Evolutionary conservation across 2,113 vertebrate genomes (phyloP).

Genomic region (Calypte anna): DNA sequence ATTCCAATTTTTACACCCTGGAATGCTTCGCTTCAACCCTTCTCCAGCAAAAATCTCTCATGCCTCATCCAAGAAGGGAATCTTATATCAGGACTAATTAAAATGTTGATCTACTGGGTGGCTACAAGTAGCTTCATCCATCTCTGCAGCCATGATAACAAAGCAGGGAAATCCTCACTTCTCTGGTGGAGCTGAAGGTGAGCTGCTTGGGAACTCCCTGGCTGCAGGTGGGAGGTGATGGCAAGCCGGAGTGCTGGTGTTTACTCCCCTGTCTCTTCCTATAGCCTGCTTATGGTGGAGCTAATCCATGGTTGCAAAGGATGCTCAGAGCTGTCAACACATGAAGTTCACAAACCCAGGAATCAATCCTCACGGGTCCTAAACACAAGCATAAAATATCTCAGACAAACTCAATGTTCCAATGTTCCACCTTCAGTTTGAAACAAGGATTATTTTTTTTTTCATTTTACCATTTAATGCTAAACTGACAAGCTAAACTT

Average conservation of each 20-base stretch:
- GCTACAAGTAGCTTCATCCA: not conserved
- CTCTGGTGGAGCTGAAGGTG: not conserved
- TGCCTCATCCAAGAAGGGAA: not conserved
- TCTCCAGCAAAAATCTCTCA: not conserved
- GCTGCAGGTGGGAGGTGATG: not conserved
- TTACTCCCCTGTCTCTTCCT: not conserved
- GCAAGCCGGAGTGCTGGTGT: not conserved
- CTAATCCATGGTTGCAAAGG: not conserved
- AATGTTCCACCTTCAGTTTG: not conserved
- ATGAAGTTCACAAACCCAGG: not conserved
- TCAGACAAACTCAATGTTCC: not conserved
- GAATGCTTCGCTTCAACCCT: not conserved
- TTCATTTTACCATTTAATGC: not conserved
- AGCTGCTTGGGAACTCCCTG: not conserved
- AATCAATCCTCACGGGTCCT: not conserved
- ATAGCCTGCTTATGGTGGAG: not conserved
- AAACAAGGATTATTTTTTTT: not conserved
- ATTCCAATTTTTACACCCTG: not conserved
- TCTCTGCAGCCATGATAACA: not conserved
- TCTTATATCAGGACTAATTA: not conserved
- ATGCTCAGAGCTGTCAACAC: not conserved
- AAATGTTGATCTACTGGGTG: not conserved
- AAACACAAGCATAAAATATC: not conserved
- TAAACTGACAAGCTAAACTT: conserved; percentile 12
- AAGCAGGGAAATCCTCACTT: not conserved